phyloP scores from a whole-genome alignment of 2,888 invertebrate genomes.

The Antitype chi region DNA sequence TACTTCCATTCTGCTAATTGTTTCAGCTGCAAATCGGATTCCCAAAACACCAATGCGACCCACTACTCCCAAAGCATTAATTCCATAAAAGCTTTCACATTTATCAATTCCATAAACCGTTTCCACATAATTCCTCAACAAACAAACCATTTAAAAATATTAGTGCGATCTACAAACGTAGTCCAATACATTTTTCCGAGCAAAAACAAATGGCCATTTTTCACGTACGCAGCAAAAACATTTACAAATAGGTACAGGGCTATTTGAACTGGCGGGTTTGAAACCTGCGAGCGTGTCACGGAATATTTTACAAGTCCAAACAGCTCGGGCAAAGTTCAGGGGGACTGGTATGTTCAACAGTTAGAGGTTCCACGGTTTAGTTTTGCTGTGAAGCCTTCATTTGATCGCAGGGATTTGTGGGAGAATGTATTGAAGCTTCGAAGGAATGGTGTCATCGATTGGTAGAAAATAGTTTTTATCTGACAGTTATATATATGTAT shows the following conservation, averaged over 20 bases:
- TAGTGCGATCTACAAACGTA: constrained; percentile 17
- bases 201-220: constrained; percentile 15
- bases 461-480: background rate
- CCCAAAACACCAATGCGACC: background rate
- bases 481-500: background rate
- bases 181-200: constrained; percentile 10
- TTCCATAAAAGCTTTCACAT: constrained; percentile 18
- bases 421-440: background rate
- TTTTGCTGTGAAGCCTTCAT: constrained; percentile 14
- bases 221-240: constrained; percentile 32
- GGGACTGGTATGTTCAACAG: constrained; percentile 32
- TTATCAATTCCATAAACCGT: constrained; percentile 9
- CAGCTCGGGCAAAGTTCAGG: constrained; percentile 51
- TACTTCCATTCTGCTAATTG: background rate
- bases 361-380: constrained; percentile 40
- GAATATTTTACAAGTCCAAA: constrained; percentile 60
- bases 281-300: constrained; percentile 51
- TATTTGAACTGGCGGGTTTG: constrained; percentile 26
- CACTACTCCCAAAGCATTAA: constrained; percentile 2
- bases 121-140: constrained; percentile 4
- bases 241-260: constrained; percentile 36
- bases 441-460: too few species aligned
- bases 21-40: background rate
- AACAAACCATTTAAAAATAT: constrained; percentile 30
- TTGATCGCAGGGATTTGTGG: background rate